Evolutionary conservation across 2,888 invertebrate genomes (phyloP).

Genomic region (Eurytoma californica): DNA sequence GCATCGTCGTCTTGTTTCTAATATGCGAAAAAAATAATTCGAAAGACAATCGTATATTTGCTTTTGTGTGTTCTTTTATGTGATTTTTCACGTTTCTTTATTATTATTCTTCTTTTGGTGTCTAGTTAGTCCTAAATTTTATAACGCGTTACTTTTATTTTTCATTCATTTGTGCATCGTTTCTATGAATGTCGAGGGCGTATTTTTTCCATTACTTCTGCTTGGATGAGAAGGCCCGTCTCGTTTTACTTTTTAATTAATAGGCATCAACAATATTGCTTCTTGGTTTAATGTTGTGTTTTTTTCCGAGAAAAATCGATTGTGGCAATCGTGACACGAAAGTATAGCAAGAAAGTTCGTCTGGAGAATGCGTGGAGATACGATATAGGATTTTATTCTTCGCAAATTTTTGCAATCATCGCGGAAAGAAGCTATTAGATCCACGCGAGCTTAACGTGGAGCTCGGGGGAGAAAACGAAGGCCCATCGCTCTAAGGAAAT

Average conservation of each 20-base stretch:
- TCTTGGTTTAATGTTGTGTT: slow-evolving; percentile 65
- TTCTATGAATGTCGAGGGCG: slow-evolving; percentile 20
- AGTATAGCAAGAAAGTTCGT: not conserved
- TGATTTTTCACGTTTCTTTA: not conserved
- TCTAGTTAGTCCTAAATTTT: slow-evolving; percentile 32
- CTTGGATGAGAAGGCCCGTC: slow-evolving; percentile 34
- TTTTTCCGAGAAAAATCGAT: slow-evolving; percentile 46
- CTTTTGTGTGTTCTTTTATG: slow-evolving; percentile 10
- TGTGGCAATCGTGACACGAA: slow-evolving; percentile 37
- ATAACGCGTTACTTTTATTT: slow-evolving; percentile 14
- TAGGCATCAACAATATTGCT: slow-evolving; percentile 74
- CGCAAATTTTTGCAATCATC: not conserved
- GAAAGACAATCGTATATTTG: slow-evolving; percentile 33
- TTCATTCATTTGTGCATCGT: slow-evolving; percentile 30
- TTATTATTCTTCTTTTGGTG: slow-evolving; percentile 38
- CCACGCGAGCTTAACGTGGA: not conserved
- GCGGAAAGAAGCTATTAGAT: too few relatives aligned
- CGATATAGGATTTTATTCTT: too few relatives aligned
- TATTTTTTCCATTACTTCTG: slow-evolving; percentile 15
- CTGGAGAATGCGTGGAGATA: too few relatives aligned
- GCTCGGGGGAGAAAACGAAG: slow-evolving; percentile 33
- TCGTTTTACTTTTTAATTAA: slow-evolving; percentile 54
- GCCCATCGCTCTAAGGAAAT: slow-evolving; percentile 62
- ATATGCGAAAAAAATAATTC: slow-evolving; percentile 37
- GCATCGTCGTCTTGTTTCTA: not conserved